Evolutionary conservation across 2,888 invertebrate genomes (phyloP), one percentile per base, ranked within the genome.

Genomic region (Salticus scenicus): DNA sequence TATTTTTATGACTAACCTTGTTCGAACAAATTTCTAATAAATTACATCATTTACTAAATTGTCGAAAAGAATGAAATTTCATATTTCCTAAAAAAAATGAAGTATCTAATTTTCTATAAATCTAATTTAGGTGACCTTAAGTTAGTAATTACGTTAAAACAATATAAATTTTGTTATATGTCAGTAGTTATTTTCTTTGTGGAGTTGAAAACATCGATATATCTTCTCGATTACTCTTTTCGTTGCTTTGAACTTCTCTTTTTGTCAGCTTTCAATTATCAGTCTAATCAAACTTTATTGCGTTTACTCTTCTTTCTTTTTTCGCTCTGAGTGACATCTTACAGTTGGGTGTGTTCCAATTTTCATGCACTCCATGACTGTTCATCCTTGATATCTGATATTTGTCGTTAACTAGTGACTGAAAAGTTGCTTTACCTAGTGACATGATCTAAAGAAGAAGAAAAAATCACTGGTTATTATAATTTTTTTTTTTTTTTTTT

Each of bases 191-290:
- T 57, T 57, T 12, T 57, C 24, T 57, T 24, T 24, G 17, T 24
- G 57, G 20, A 24, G 24, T 24, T 2, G 17, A 47, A 47, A 47
- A 14, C 17, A 14, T 47, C 7, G 4, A 47, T 47, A 20, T 24
- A 57, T 57, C 57, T 24, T 12, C 24, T 24, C 24, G 7, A 24
- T 24, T 24, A 24, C 24, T 57, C 24, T 24, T 24, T 24, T 24
- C 57, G 57, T 8, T 24, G 24, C 24, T 12, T 17, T 24, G 4
- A 12, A 57, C 24, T 20, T 57, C 57, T 57, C 24, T 17, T n/a
- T 47, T 47, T 57, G 57, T 24, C 57, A 24, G 57, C 57, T 57
- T 57, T 57, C 57, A 57, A 57, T 57, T 57, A 57, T 24, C 57
- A 12, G 24, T 7, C 20, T 57, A 20, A 57, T 57, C 57, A 57